Percentiles rank a stretch among this genome's conserved stretches.
Conservation (phyloP, 2,888 invertebrate species). For the Dryobota labecula region DNA sequence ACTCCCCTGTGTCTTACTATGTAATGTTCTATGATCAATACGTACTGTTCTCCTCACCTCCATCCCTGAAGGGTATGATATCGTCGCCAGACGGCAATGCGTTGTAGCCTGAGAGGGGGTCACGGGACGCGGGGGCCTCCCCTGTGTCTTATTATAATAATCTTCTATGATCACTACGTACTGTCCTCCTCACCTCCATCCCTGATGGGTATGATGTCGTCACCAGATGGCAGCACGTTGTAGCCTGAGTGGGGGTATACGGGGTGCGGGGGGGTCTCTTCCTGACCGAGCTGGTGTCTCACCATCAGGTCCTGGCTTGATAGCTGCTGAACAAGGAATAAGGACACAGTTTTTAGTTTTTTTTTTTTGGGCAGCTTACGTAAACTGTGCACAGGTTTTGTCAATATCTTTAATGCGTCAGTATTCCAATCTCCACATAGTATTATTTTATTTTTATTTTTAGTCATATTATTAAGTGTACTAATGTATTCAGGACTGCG, state of each 20-base stretch:
- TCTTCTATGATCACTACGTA: conserved; percentile 43
- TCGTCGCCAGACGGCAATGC: conserved; percentile 84
- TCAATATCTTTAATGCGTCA: no score
- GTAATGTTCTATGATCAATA: conserved; percentile 23
- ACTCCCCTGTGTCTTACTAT: neutral
- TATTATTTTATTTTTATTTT: no score
- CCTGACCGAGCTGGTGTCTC: conserved; percentile 82
- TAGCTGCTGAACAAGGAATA: conserved; percentile 56
- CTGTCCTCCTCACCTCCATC: conserved; percentile 81
- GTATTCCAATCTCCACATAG: no score
- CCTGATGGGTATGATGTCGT: conserved; percentile 87
- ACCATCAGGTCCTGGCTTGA: conserved; percentile 74
- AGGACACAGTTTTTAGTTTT: neutral
- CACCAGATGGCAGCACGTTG: conserved; percentile 80
- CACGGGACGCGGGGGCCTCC: conserved; percentile 81
- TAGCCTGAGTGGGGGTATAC: conserved; percentile 83
- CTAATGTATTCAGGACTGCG: no score
- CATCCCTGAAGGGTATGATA: conserved; percentile 87
- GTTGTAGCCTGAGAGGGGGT: conserved; percentile 80
- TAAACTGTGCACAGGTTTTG: neutral
- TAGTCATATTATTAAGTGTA: no score
- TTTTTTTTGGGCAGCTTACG: neutral
- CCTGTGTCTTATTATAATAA: neutral
- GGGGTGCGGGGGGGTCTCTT: conserved; percentile 86
- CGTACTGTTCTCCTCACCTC: conserved; percentile 75